phyloP scores from a whole-genome alignment of 2,113 vertebrate species.

The Eonycteris spelaea region DNA sequence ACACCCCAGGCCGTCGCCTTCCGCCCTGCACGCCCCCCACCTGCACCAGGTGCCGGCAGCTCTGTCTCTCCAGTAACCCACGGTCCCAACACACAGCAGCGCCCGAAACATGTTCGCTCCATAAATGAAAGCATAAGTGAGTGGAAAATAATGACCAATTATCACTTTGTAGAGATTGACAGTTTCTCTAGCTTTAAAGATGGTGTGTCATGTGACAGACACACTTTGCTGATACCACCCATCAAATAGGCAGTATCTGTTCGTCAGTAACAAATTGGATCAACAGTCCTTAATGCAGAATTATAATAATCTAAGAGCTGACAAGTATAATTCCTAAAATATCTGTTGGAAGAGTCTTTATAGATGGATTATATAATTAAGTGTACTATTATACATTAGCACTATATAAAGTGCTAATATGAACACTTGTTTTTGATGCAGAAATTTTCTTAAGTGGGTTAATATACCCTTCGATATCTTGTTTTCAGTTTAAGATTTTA shows the following conservation, averaged over 20 bases:
- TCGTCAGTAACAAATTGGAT: not conserved
- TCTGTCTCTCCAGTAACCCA: rapidly evolving
- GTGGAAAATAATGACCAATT: not conserved
- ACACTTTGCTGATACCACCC: not conserved
- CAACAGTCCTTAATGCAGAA: not conserved
- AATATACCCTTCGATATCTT: not conserved
- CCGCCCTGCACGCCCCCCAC: rapidly evolving
- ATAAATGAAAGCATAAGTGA: too few species aligned
- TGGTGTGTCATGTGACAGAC: too few species aligned
- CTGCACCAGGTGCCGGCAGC: rapidly evolving
- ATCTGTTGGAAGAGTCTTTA: not conserved
- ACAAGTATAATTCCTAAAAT: not conserved
- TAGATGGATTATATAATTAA: not conserved
- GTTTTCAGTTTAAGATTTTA: not conserved
- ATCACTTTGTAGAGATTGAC: not conserved
- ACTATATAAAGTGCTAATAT: not conserved
- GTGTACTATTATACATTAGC: not conserved
- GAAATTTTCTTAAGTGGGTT: not conserved
- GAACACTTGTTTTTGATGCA: not conserved
- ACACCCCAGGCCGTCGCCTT: rapidly evolving
- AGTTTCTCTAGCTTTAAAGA: not conserved
- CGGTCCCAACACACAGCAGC: rapidly evolving
- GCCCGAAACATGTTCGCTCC: too few species aligned
- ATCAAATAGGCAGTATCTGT: not conserved
- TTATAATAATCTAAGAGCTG: not conserved